Evolutionary conservation across 2,113 vertebrate species (phyloP).

Genomic region (Guaruba guarouba): DNA sequence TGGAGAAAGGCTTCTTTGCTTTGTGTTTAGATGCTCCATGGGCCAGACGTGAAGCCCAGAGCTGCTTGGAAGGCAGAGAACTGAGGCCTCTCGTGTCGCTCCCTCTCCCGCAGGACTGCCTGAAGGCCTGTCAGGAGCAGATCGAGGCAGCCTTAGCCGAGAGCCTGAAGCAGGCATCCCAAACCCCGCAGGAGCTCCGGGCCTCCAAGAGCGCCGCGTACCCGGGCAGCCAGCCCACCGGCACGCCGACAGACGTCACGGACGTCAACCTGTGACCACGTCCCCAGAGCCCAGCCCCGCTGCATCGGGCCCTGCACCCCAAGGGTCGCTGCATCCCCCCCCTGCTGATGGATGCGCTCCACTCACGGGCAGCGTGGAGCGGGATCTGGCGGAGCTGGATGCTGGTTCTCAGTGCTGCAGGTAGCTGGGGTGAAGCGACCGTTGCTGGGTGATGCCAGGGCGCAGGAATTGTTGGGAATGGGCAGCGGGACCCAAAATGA

Average conservation of each 20-base stretch:
- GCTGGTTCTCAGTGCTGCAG: neutral
- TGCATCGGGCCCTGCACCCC: neutral
- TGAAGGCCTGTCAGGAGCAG: slow-evolving; percentile 83
- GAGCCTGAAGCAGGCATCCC: slow-evolving; percentile 75
- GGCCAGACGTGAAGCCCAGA: neutral
- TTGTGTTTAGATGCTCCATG: neutral
- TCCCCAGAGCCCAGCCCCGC: neutral
- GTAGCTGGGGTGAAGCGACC: neutral
- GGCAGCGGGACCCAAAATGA: neutral
- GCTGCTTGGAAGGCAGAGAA: neutral
- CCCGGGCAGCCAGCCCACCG: slow-evolving; percentile 70
- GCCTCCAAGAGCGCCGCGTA: slow-evolving; percentile 58
- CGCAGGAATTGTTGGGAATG: neutral
- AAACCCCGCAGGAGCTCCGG: slow-evolving; percentile 44
- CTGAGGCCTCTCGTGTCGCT: neutral
- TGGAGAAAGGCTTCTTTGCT: neutral
- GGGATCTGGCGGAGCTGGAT: neutral
- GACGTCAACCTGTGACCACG: slow-evolving; percentile 72
- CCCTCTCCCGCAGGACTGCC: slow-evolving; percentile 75
- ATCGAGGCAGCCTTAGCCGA: slow-evolving; percentile 78
- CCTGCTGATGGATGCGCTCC: neutral
- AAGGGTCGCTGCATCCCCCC: neutral
- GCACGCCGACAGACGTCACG: slow-evolving; percentile 81
- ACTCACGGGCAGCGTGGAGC: fast-evolving
- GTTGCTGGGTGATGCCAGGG: neutral